These are phyloP conservation scores for Cassiopea xamachana DNA, from an alignment of 30 jellyfish, hydroid and myxozoan genomes.

Conservation along the genomic window DNA sequence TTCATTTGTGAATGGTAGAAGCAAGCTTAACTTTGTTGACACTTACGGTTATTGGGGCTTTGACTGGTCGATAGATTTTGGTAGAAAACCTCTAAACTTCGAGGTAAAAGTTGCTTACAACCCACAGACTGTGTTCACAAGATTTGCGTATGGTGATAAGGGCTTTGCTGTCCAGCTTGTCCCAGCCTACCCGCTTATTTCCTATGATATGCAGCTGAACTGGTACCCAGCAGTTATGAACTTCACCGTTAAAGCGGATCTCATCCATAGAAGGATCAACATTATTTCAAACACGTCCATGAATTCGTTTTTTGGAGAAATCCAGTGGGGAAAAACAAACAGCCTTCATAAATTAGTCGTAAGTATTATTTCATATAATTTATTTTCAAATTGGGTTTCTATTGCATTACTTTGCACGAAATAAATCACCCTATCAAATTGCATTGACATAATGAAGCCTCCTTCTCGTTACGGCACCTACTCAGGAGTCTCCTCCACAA, in stretches of 20 bases:
- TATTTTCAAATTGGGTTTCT: not conserved
- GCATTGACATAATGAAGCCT: too few species aligned
- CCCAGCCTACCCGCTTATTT: constrained; percentile 61
- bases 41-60: constrained; percentile 94
- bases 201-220: constrained; percentile 35
- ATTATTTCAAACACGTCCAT: constrained; percentile 44
- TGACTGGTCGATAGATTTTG: constrained; percentile 52
- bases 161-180: constrained; percentile 52
- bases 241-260: constrained; percentile 29
- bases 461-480: too few species aligned
- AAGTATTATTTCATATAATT: not conserved
- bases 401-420: too few species aligned
- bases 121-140: constrained; percentile 61
- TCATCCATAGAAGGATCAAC: constrained; percentile 4
- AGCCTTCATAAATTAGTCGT: constrained; percentile 39
- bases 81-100: constrained; percentile 24
- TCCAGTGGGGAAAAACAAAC: constrained; percentile 58
- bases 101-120: constrained; percentile 75
- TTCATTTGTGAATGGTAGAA: constrained; percentile 36
- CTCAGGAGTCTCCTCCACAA: too few species aligned
- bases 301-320: constrained; percentile 52
- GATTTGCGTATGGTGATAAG: constrained; percentile 24
- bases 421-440: too few species aligned
- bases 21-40: constrained; percentile 59
- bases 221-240: constrained; percentile 52